Evolutionary conservation across 2,888 invertebrate genomes (phyloP).

Genomic region (Craniophora ligustri): DNA sequence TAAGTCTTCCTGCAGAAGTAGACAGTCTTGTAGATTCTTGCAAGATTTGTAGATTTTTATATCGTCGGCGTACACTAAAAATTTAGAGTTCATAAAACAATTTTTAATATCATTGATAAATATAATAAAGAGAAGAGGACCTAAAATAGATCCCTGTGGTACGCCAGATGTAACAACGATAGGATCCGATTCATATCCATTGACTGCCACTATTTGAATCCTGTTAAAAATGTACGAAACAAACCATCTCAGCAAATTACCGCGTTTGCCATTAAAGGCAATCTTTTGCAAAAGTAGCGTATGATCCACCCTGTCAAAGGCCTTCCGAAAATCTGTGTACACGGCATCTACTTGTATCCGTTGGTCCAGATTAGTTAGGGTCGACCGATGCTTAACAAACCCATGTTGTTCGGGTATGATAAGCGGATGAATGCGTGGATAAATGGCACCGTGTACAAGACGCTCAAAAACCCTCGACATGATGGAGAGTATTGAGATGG

Average conservation of each 20-base stretch:
- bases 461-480: no score
- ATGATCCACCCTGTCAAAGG: constrained; percentile 5
- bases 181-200: not conserved
- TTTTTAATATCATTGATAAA: constrained; percentile 2
- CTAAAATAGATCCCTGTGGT: constrained; percentile 2
- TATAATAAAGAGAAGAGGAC: not conserved
- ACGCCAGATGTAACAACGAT: constrained; percentile 1
- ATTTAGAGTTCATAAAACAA: not conserved
- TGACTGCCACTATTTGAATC: not conserved
- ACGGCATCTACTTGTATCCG: no score
- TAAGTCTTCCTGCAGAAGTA: not conserved
- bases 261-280: not conserved
- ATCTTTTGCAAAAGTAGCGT: constrained; percentile 1
- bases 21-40: not conserved
- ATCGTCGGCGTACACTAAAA: constrained; percentile 12
- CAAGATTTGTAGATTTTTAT: constrained; percentile 4
- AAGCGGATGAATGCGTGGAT: no score
- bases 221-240: constrained; percentile 2
- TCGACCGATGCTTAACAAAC: no score
- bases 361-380: no score
- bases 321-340: constrained; percentile 5
- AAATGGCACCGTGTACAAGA: no score
- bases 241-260: constrained; percentile 1
- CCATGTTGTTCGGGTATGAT: no score
- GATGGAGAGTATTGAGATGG: no score